Evolutionary conservation across 2,113 vertebrate species (phyloP).

Genomic region (Pelvicachromis taeniatus): DNA sequence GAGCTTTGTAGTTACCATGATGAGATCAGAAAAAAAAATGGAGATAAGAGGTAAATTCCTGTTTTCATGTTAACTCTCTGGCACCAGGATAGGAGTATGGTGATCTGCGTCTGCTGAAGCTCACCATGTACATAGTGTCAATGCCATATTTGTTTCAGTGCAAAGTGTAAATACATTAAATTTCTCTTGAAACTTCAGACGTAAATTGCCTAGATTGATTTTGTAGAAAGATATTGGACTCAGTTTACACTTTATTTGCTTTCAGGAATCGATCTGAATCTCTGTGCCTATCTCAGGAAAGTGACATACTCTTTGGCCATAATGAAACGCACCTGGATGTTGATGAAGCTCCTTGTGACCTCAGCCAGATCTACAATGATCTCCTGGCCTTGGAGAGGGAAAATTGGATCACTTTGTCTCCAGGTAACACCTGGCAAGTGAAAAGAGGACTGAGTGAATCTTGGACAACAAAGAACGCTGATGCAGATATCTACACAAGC

Average conservation of each 20-base stretch:
- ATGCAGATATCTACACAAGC: slow-evolving; percentile 23
- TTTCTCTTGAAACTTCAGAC: not conserved
- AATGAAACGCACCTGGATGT: slow-evolving; percentile 47
- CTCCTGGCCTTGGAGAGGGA: slow-evolving; percentile 69
- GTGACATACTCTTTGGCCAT: slow-evolving; percentile 47
- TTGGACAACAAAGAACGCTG: slow-evolving; percentile 35
- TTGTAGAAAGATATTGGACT: not conserved
- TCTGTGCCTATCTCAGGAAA: slow-evolving; percentile 63
- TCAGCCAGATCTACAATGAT: slow-evolving; percentile 67
- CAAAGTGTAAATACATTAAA: not conserved
- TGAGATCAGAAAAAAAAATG: slow-evolving; percentile 82
- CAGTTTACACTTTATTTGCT: not conserved
- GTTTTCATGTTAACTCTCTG: not conserved
- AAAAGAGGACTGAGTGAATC: not conserved
- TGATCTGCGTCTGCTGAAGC: not conserved
- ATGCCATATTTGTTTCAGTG: not conserved
- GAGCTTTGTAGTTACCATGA: slow-evolving; percentile 96
- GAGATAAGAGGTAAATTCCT: slow-evolving; percentile 76
- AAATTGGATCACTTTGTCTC: slow-evolving; percentile 71
- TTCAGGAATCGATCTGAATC: slow-evolving; percentile 58
- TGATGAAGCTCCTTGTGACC: slow-evolving; percentile 54
- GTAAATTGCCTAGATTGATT: not conserved
- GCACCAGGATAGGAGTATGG: not conserved
- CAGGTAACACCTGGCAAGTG: slow-evolving; percentile 42
- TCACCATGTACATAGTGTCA: not conserved